A percentile compares a stretch with the other conserved stretches of the same genome.
Evolutionary conservation across 2,888 invertebrate species (phyloP).

Genomic region (Parelbella ahira): DNA sequence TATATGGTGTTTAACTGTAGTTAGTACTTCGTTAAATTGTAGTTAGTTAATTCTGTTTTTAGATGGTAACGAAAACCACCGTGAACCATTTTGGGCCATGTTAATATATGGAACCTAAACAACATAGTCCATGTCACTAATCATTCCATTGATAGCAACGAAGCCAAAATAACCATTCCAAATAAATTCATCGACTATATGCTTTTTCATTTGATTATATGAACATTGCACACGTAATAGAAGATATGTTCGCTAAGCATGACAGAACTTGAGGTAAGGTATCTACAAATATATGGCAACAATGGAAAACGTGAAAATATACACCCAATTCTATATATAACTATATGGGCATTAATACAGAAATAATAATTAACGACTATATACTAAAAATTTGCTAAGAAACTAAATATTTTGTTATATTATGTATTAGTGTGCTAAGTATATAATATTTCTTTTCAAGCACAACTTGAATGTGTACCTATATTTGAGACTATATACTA

Average conservation of each 20-base stretch:
- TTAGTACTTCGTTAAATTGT: no score
- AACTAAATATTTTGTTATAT: conserved; percentile 41
- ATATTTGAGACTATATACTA: conserved; percentile 45
- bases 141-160: conserved; percentile 23
- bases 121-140: no score
- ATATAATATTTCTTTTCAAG: conserved; percentile 33
- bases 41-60: no score
- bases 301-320: conserved; percentile 49
- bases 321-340: conserved; percentile 9
- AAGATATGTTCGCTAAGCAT: conserved; percentile 21
- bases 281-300: conserved; percentile 74
- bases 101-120: no score
- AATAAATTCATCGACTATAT: conserved; percentile 27
- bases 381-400: conserved; percentile 53
- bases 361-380: conserved; percentile 39
- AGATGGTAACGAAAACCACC: no score
- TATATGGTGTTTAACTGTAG: no score
- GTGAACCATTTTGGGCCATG: no score
- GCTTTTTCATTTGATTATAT: conserved; percentile 17
- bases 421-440: conserved; percentile 50
- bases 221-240: conserved; percentile 15
- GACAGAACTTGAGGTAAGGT: conserved; percentile 58
- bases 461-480: conserved; percentile 38
- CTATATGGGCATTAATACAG: conserved; percentile 22
- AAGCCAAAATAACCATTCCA: conserved; percentile 27